These are phyloP conservation scores for Ageneiosus marmoratus DNA, from an alignment of 2,113 vertebrate genomes.

Conservation along the genomic window DNA sequence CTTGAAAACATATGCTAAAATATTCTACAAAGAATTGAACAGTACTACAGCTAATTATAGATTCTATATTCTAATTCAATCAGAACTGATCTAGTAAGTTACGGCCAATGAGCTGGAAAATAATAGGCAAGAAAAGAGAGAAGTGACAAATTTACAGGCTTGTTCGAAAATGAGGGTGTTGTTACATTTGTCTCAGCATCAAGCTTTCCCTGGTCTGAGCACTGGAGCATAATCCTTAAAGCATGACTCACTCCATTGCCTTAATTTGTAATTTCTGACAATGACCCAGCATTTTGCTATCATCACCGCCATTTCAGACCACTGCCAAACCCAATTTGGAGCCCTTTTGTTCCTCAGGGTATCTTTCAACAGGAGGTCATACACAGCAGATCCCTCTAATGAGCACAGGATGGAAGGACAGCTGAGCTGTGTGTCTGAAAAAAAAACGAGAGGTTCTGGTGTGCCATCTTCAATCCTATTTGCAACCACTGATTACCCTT, in stretches of 20 bases:
- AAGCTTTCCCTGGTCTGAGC: slow-evolving; percentile 20
- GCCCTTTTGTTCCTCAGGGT: neutral
- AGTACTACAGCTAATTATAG: neutral
- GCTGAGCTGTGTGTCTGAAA: slow-evolving; percentile 3
- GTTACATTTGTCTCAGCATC: neutral
- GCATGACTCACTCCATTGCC: neutral
- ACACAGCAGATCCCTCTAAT: slow-evolving; percentile 13
- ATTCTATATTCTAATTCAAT: neutral
- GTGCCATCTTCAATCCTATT: slow-evolving; percentile 44
- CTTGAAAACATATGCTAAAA: neutral
- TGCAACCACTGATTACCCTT: slow-evolving; percentile 49
- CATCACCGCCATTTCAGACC: neutral
- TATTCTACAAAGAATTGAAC: too few relatives aligned
- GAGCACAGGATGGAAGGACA: neutral
- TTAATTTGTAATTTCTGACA: slow-evolving; percentile 4
- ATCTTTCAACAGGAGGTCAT: slow-evolving; percentile 25
- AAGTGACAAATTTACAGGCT: neutral
- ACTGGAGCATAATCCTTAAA: slow-evolving; percentile 32
- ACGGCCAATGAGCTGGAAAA: neutral
- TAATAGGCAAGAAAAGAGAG: neutral
- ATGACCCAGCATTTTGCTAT: slow-evolving; percentile 13
- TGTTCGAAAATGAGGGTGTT: neutral
- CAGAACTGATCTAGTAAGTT: neutral
- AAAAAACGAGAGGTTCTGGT: slow-evolving; percentile 20
- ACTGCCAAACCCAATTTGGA: slow-evolving; percentile 34